phyloP scores from a whole-genome alignment of 23 tunicate genomes.

The Halocynthia roretzi region DNA sequence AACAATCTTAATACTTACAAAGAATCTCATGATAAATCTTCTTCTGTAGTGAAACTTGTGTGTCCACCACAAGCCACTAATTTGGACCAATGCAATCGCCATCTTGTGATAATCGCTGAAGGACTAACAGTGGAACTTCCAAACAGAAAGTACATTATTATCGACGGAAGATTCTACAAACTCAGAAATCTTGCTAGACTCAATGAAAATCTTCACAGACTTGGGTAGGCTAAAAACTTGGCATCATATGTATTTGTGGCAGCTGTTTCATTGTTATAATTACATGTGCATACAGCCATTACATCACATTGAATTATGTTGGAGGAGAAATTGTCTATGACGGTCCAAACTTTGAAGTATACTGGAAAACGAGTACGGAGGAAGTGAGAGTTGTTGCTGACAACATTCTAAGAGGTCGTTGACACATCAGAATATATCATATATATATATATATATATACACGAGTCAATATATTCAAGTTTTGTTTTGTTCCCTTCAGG shows the following conservation, averaged over 20 bases:
- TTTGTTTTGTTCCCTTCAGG: constrained; percentile 19
- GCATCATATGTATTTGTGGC: background rate
- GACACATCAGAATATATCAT: too few species aligned
- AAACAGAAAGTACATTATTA: background rate
- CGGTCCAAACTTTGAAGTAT: constrained; percentile 1
- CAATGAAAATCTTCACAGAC: background rate
- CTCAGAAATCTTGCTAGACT: constrained; percentile 18
- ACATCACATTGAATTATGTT: constrained; percentile 7
- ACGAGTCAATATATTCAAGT: too few species aligned
- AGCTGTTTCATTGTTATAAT: too few species aligned
- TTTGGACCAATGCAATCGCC: constrained; percentile 1
- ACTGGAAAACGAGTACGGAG: background rate
- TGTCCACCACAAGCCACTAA: background rate
- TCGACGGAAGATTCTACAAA: constrained; percentile 9
- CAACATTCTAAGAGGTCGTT: constrained; percentile 2
- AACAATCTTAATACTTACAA: too few species aligned
- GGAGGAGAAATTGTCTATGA: constrained; percentile 12
- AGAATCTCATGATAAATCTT: too few species aligned
- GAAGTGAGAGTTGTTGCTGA: constrained; percentile 18
- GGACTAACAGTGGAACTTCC: background rate
- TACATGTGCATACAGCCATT: background rate
- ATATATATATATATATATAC: too few species aligned
- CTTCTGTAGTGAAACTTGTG: too few species aligned
- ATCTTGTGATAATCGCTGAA: constrained; percentile 12
- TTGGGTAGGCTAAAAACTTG: background rate